These are phyloP conservation scores for silkworm (Bombyx mori) DNA, from an alignment of 1,140 invertebrate genomes.

Conservation along the genomic window ASM3026992v2 NC_085123.1:14835001-14835500, in stretches of 20 bases:
- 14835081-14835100: constrained; percentile 46
- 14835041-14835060: constrained; percentile 45
- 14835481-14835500: constrained; percentile 36
- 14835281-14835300: constrained; percentile 73
- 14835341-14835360: constrained; percentile 69
- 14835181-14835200: constrained; percentile 36
- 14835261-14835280: constrained; percentile 69
- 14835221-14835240: constrained; percentile 74
- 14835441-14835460: constrained; percentile 67
- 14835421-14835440: constrained; percentile 52
- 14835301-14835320: constrained; percentile 72
- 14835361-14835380: constrained; percentile 76
- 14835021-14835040: constrained; percentile 52
- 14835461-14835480: constrained; percentile 68
- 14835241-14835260: constrained; percentile 74
- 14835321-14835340: constrained; percentile 67
- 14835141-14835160: constrained; percentile 57
- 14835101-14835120: constrained; percentile 40
- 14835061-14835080: constrained; percentile 35
- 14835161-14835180: constrained; percentile 47
- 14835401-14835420: constrained; percentile 38
- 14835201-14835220: constrained; percentile 71
- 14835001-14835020: constrained; percentile 53
- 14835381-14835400: constrained; percentile 66
- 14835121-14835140: constrained; percentile 42